These are phyloP conservation scores for Acanthiza pusilla DNA, from an alignment of 2,797 vertebrate species.

Conservation along the genomic window DNA sequence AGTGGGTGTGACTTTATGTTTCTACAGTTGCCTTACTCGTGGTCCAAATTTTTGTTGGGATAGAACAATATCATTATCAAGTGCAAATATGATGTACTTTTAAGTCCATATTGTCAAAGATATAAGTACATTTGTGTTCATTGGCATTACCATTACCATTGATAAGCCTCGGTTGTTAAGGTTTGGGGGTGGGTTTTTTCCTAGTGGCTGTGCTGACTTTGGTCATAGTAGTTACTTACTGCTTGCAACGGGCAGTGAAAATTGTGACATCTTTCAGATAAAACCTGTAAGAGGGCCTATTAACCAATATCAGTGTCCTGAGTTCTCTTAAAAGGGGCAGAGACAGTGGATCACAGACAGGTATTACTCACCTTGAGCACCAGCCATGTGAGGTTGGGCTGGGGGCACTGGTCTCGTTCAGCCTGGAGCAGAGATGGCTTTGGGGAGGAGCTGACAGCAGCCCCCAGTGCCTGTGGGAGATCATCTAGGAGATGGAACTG, in stretches of 20 bases:
- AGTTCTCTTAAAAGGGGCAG: background rate
- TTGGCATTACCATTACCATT: background rate
- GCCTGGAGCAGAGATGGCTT: background rate
- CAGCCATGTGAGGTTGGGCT: background rate
- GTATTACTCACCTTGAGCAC: background rate
- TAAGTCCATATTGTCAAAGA: background rate
- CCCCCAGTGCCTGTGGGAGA: background rate
- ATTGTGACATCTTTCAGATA: background rate
- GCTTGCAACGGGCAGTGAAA: background rate
- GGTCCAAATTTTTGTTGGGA: background rate
- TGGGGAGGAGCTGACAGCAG: background rate
- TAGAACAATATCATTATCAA: background rate
- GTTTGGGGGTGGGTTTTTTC: background rate
- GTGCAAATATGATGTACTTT: background rate
- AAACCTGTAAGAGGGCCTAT: background rate
- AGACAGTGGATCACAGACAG: background rate
- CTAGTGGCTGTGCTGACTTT: background rate
- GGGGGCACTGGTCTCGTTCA: background rate
- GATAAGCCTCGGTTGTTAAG: background rate
- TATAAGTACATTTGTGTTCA: background rate
- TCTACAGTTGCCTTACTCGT: background rate
- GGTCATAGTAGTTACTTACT: background rate
- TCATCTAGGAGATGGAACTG: background rate
- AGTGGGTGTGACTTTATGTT: background rate
- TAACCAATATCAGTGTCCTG: background rate